These are phyloP conservation scores for Schizaphis graminum DNA, from an alignment of 2,888 invertebrate genomes.

Conservation along the genomic window DNA sequence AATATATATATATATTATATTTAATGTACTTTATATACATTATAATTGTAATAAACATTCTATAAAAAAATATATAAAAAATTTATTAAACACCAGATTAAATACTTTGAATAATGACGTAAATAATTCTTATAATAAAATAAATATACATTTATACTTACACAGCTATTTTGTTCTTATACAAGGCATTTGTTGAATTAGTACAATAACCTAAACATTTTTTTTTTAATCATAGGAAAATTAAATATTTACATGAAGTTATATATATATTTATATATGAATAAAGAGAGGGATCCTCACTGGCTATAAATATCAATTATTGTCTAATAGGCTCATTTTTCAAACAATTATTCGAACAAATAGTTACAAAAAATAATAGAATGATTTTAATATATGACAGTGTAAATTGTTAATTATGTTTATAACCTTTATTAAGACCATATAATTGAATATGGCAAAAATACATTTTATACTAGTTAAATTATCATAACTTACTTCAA, in stretches of 20 bases:
- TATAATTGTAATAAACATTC: no score
- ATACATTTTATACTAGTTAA: not conserved
- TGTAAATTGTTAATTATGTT: not conserved
- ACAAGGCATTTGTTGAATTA: not conserved
- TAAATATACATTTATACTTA: constrained; percentile 15
- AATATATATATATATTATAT: not conserved
- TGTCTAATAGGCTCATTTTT: not conserved
- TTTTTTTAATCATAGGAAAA: not conserved
- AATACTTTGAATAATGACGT: not conserved
- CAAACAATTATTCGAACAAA: not conserved
- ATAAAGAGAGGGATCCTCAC: not conserved
- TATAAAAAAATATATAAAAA: not conserved
- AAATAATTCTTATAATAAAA: not conserved
- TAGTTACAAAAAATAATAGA: not conserved
- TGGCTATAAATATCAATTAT: not conserved
- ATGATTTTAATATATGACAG: not conserved
- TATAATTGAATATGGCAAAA: not conserved
- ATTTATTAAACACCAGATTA: not conserved
- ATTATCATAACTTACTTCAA: not conserved
- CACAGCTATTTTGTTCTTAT: not conserved
- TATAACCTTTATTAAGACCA: not conserved
- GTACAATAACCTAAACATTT: constrained; percentile 28
- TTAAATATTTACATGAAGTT: not conserved
- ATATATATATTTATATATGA: no score
- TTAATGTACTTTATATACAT: no score